These are phyloP conservation scores for Muntiacus muntjak DNA, from an alignment of 2,113 vertebrate genomes.

Conservation along the genomic window DNA sequence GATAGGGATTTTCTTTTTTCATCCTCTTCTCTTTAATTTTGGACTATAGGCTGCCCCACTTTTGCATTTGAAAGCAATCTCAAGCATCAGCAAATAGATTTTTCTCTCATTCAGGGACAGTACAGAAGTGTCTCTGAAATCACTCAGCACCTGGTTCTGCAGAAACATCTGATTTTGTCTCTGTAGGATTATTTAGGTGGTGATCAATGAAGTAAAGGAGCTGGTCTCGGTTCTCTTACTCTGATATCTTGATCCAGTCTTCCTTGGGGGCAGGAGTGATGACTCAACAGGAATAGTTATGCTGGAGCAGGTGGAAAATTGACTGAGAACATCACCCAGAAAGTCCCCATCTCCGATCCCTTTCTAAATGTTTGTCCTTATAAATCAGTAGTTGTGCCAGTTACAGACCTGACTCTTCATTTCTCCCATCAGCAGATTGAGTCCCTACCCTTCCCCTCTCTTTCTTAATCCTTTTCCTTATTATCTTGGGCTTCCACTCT, in stretches of 20 bases:
- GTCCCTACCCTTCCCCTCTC: no score
- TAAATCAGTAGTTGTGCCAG: neutral
- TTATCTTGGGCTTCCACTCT: neutral
- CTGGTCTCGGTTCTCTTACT: neutral
- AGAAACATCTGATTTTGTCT: neutral
- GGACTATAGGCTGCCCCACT: neutral
- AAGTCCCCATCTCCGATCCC: neutral
- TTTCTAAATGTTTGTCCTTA: neutral
- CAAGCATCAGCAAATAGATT: neutral
- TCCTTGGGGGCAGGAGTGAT: neutral
- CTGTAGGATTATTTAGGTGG: neutral
- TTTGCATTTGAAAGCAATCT: neutral
- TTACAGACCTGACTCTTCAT: neutral
- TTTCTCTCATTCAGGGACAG: neutral
- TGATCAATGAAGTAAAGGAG: neutral
- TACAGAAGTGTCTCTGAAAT: neutral
- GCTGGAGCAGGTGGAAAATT: neutral
- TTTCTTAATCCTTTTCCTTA: neutral
- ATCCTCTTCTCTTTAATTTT: slow-evolving; percentile 19
- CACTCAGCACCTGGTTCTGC: neutral
- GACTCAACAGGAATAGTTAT: neutral
- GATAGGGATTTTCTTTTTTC: neutral
- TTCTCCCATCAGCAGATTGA: neutral
- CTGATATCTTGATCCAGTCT: neutral
- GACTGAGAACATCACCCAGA: neutral